Percentiles rank a stretch among this genome's conserved stretches.
phyloP scores from a whole-genome alignment of 1,140 invertebrate species.

The silkworm (Bombyx mori) region DNA sequence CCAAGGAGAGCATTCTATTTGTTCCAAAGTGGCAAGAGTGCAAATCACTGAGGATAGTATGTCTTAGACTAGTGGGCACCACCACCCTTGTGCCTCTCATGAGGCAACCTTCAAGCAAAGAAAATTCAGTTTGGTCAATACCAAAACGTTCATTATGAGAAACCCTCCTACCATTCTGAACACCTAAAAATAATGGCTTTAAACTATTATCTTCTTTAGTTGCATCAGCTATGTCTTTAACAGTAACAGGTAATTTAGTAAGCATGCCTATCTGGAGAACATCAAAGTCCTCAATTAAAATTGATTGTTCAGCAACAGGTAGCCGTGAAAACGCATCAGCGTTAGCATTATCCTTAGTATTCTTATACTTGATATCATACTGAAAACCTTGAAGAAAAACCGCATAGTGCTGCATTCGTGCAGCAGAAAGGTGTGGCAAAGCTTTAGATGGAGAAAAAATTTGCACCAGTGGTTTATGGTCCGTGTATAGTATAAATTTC shows the following conservation, averaged over 20 bases:
- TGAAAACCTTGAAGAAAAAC: not conserved
- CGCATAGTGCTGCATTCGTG: not conserved
- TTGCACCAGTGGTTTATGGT: not conserved
- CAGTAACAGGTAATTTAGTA: too few relatives aligned
- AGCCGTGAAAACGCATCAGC: too few relatives aligned
- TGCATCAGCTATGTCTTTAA: too few relatives aligned
- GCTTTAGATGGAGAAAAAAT: not conserved
- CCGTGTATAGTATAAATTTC: not conserved
- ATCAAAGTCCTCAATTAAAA: too few relatives aligned
- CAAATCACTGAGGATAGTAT: constrained; percentile 42
- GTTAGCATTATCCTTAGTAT: too few relatives aligned
- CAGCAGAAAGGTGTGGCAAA: not conserved
- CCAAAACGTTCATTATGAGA: too few relatives aligned
- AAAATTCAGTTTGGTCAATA: too few relatives aligned
- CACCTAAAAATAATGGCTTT: too few relatives aligned
- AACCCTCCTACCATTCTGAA: too few relatives aligned
- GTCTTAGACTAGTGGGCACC: constrained; percentile 45
- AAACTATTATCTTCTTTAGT: too few relatives aligned
- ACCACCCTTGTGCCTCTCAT: constrained; percentile 15
- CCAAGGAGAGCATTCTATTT: constrained; percentile 28
- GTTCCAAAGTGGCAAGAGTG: constrained; percentile 55
- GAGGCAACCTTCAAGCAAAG: constrained; percentile 9
- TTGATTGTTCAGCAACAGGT: too few relatives aligned
- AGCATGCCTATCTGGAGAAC: too few relatives aligned
- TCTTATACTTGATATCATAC: constrained; percentile 2